Percentiles rank a stretch among this genome's conserved stretches.
phyloP scores from a whole-genome alignment of 2,888 invertebrate genomes.

The Netelia inedita region DNA sequence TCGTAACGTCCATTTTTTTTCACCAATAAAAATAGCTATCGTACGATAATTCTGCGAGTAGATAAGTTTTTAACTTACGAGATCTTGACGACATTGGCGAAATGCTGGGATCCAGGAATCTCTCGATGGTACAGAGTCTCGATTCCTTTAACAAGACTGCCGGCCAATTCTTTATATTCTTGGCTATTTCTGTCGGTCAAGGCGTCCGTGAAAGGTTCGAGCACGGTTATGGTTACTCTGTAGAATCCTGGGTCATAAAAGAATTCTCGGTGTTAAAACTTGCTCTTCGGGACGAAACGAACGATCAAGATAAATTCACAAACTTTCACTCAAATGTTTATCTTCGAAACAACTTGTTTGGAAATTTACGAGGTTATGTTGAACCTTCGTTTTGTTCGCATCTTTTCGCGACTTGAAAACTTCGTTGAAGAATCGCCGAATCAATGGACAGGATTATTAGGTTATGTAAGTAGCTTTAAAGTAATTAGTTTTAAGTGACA shows the following conservation, averaged over 20 bases:
- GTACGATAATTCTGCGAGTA: not conserved
- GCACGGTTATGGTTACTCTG: constrained; percentile 87
- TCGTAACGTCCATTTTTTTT: constrained; percentile 11
- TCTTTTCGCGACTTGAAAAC: no score
- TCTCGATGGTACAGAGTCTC: constrained; percentile 86
- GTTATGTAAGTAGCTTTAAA: no score
- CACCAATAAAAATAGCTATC: constrained; percentile 8
- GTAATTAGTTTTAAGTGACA: no score
- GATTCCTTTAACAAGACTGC: constrained; percentile 87
- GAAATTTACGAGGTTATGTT: no score
- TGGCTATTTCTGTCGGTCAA: constrained; percentile 88
- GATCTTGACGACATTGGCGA: constrained; percentile 89
- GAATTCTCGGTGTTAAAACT: not conserved
- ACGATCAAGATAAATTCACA: no score
- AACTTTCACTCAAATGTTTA: no score
- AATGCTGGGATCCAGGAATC: constrained; percentile 75
- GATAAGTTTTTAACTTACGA: constrained; percentile 87
- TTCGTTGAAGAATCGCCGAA: no score
- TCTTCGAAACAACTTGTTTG: no score
- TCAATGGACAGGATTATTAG: no score
- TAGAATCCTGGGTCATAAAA: constrained; percentile 84
- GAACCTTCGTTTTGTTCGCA: no score
- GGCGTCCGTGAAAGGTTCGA: constrained; percentile 87
- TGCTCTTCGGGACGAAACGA: no score
- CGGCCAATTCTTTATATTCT: constrained; percentile 87